Evolutionary conservation across 2,113 vertebrate genomes (phyloP), one percentile per base, ranked within the genome.

Genomic region (Sakesphorus luctuosus): DNA sequence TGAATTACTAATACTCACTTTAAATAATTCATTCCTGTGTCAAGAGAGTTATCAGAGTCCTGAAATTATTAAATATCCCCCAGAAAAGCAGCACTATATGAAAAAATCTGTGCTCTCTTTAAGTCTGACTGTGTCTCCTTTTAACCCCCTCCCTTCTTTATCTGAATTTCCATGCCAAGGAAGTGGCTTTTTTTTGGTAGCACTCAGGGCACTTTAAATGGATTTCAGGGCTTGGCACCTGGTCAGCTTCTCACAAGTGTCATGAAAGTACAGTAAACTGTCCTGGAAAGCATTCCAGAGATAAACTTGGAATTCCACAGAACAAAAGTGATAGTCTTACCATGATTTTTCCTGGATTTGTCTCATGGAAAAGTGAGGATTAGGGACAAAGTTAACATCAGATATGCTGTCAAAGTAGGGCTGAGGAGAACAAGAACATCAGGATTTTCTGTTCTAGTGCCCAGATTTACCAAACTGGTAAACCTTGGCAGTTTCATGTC

Each of bases 11-110:
- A 95, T 58, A 55, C 81, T 94, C 90, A 92, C 93, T 85, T 95
- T 36, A 93, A 94, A 93, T 94, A 92, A 96, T 95, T 96, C 72
- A 94, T 90, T 95, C 87, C 76, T 87, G 44, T 81, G 80, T 94
- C 71, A 47, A n/a, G 63, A 78, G 62, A 82, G 75, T 80, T 87
- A 95, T 94, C 91, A 58, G 78, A 53, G 65, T 47, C 58, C 47
- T 84, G 61, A 82, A 83, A 68, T 80, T 82, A 88, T 85, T 92
- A 90, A 91, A 87, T 76, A 65, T 33, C 52, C 15, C n/a, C 35
- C 79, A 84, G 82, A 83, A 86, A 84, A 75, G 18, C 19, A 80
- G 68, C 44, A 12, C n/a, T 31, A 7, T 26, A 6, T 40, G 46
- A 88, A 77, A 87, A 87, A 86, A 55, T 47, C 24, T 38, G 26